phyloP scores from a whole-genome alignment of 2,888 invertebrate species.

The Rhamphomyia laevipes region DNA sequence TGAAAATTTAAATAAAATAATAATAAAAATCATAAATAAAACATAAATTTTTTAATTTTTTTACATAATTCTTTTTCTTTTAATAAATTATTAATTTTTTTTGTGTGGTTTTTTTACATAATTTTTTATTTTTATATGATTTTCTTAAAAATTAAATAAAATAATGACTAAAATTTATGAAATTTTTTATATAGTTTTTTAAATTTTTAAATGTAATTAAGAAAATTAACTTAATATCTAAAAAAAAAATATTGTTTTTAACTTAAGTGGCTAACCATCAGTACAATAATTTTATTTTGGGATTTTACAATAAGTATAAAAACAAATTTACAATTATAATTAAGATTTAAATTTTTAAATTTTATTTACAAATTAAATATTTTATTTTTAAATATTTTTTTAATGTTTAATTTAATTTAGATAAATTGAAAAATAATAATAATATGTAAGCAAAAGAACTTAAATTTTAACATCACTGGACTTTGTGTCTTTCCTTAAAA shows the following conservation, averaged over 20 bases:
- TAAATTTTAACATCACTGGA: constrained; percentile 21
- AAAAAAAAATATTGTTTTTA: too few relatives aligned
- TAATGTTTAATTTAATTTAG: not conserved
- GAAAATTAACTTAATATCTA: too few relatives aligned
- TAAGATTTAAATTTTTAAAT: not conserved
- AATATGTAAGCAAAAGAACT: constrained; percentile 12
- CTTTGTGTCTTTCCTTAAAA: constrained; percentile 15
- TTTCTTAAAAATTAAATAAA: too few relatives aligned
- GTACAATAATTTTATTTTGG: too few relatives aligned
- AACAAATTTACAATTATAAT: not conserved
- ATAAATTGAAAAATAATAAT: not conserved
- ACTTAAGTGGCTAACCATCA: too few relatives aligned
- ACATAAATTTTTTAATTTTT: constrained; percentile 9
- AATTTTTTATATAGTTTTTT: too few relatives aligned
- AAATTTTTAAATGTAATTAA: too few relatives aligned
- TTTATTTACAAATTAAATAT: not conserved
- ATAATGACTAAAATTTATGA: too few relatives aligned
- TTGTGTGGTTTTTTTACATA: constrained; percentile 2
- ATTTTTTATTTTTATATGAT: constrained; percentile 11
- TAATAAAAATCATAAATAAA: too few relatives aligned
- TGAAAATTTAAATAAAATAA: constrained; percentile 11
- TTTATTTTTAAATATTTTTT: not conserved
- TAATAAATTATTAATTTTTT: constrained; percentile 16
- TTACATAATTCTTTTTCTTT: constrained; percentile 11
- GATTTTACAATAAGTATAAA: too few relatives aligned